A percentile compares a stretch with the other conserved stretches of the same genome.
phyloP scores from a whole-genome alignment of 2,797 vertebrate species.

The Artibeus jamaicensis region DNA sequence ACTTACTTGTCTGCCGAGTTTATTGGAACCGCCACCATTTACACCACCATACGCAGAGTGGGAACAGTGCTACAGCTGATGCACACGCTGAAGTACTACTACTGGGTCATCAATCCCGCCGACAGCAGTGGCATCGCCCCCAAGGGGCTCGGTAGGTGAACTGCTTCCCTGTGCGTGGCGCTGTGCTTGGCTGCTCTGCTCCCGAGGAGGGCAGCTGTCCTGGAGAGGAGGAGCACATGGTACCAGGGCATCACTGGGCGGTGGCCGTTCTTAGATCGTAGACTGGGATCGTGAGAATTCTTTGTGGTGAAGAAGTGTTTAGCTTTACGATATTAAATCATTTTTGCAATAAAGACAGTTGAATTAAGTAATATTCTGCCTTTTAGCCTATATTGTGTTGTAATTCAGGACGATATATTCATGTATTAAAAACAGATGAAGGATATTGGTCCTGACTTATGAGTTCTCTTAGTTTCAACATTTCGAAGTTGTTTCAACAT shows the following conservation, averaged over 20 bases:
- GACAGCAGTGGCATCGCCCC: constrained; percentile 95
- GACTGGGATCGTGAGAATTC: background rate
- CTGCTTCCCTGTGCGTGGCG: too few species aligned
- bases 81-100: constrained; percentile 97
- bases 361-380: background rate
- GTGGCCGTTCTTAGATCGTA: background rate
- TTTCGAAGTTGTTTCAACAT: background rate
- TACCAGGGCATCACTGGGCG: background rate
- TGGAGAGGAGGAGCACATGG: background rate
- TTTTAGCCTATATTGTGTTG: background rate
- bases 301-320: background rate
- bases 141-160: constrained; percentile 89
- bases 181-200: background rate
- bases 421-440: background rate
- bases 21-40: constrained; percentile 96
- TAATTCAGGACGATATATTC: background rate
- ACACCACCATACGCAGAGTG: constrained; percentile 95
- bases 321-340: background rate
- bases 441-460: background rate
- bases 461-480: background rate
- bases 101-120: constrained; percentile 95
- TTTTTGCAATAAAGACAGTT: background rate
- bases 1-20: constrained; percentile 96
- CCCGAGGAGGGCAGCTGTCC: background rate
- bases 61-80: constrained; percentile 96